These are phyloP conservation scores for Nemopilema nomurai DNA, from an alignment of 30 jellyfish, hydroid and myxozoan species.

Conservation along the genomic window DNA sequence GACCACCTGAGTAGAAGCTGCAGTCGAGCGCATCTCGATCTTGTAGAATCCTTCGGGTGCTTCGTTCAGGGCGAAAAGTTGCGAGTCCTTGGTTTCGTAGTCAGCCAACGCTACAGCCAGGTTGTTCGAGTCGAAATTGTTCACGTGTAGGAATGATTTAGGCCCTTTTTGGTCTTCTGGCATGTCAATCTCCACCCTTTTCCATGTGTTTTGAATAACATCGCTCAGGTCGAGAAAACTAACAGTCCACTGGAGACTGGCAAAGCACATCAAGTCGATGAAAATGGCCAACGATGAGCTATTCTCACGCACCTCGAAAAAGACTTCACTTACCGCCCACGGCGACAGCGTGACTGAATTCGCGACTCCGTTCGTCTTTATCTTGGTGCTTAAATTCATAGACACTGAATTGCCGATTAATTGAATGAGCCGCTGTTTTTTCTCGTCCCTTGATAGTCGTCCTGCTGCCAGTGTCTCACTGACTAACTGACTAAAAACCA, in stretches of 20 bases:
- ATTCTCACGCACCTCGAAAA: constrained; percentile 30
- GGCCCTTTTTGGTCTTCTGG: constrained; percentile 38
- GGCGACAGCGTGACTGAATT: constrained; percentile 8
- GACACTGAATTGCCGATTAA: constrained; percentile 40
- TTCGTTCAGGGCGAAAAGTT: constrained; percentile 21
- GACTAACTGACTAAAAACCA: not conserved
- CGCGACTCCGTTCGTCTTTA: constrained; percentile 41
- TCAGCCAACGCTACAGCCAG: constrained; percentile 49
- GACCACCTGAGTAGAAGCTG: constrained; percentile 9
- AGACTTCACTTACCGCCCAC: constrained; percentile 29
- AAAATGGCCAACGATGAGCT: constrained; percentile 27
- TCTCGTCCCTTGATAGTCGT: constrained; percentile 4
- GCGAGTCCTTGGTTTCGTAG: constrained; percentile 46
- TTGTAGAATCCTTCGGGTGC: constrained; percentile 64
- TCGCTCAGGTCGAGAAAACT: constrained; percentile 30
- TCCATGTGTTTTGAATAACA: constrained; percentile 17
- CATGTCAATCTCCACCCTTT: constrained; percentile 28
- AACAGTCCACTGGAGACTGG: constrained; percentile 44
- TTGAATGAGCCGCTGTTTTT: constrained; percentile 18
- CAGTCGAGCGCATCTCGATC: constrained; percentile 31
- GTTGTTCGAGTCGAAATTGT: constrained; percentile 26
- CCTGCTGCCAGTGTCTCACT: not conserved
- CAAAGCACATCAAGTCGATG: constrained; percentile 44
- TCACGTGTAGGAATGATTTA: constrained; percentile 40
- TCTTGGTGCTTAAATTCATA: constrained; percentile 18